phyloP scores from a whole-genome alignment of 64 coral and sea anemone species.

The Catalaphyllia jardinei region DNA sequence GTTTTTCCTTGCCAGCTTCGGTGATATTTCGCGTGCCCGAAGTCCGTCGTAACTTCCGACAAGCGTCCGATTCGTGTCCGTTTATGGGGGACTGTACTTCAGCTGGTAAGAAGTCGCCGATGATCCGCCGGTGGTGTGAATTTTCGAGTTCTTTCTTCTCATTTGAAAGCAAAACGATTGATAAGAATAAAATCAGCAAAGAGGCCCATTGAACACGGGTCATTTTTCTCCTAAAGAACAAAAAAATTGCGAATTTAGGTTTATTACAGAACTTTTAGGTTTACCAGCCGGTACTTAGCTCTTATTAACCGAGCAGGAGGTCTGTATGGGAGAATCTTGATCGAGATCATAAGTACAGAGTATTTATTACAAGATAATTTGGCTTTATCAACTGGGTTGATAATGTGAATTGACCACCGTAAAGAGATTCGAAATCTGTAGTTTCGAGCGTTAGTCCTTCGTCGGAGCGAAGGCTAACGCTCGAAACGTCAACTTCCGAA shows the following conservation, averaged over 20 bases:
- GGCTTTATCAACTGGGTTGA: too few species aligned
- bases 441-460: too few species aligned
- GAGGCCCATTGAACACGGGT: constrained; percentile 72
- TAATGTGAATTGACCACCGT: too few species aligned
- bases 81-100: not conserved
- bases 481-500: too few species aligned
- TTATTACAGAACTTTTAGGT: too few species aligned
- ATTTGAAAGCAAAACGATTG: constrained; percentile 72
- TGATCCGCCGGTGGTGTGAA: constrained; percentile 31
- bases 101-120: not conserved
- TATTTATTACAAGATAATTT: too few species aligned
- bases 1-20: not conserved
- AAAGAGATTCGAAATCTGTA: too few species aligned
- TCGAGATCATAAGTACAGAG: too few species aligned
- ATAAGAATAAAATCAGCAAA: constrained; percentile 70
- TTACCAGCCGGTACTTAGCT: too few species aligned
- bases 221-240: constrained; percentile 48
- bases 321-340: too few species aligned
- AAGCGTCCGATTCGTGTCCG: not conserved
- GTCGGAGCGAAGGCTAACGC: too few species aligned
- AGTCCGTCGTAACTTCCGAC: not conserved
- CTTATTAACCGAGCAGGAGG: too few species aligned
- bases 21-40: not conserved
- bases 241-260: not conserved
- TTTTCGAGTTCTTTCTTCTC: constrained; percentile 1